Evolutionary conservation across 2,888 invertebrate species (phyloP), one percentile per base, ranked within the genome.

Genomic region (Habroteleia sp.): DNA sequence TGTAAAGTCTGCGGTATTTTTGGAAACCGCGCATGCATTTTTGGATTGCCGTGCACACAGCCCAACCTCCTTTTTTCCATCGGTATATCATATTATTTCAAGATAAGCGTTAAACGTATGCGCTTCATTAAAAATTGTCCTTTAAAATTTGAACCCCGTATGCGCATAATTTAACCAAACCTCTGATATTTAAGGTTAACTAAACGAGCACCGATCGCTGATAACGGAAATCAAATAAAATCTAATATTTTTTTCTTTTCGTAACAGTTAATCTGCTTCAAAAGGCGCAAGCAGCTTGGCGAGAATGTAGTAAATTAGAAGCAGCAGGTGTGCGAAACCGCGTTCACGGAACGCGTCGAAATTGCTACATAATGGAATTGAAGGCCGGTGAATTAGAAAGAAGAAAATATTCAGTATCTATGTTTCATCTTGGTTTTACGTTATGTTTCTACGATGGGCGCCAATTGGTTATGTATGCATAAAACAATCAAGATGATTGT

Each of bases 401-500:
- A 60, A 11, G 50, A 62, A 69, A 79, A 68, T 74, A 68, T 79
- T 66, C 54, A 60, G 65, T 58, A 62, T 75, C 17, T 31, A 39
- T 17, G 6, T 8, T 35, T 17, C 25, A 7, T 35, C 37, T 42
- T 44, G 14, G 29, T 54, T 50, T 23, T 42, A 33, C 14, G 42
- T 46, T 46, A 37, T 60, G 31, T 42, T 23, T 31, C 23, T 52
- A 50, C 14, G 23, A 44, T 33, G 50, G 20, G 50, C 42, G 39
- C 52, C 60, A 52, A 35, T 60, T 63, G 63, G 79, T 81, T 83
- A 80, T 85, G 80, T 87, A 87, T 87, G 87, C 88, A 88, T 87
- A 88, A 88, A 87, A 88, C 88, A 88, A 88, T 88, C 87, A 87
- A 87, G 88, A 88, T 88, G 88, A 88, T 88, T 88, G 88, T 87